A percentile compares a stretch with the other conserved stretches of the same genome.
Conservation (phyloP, 2,797 vertebrate genomes). For the Cirrhinus molitorella region DNA sequence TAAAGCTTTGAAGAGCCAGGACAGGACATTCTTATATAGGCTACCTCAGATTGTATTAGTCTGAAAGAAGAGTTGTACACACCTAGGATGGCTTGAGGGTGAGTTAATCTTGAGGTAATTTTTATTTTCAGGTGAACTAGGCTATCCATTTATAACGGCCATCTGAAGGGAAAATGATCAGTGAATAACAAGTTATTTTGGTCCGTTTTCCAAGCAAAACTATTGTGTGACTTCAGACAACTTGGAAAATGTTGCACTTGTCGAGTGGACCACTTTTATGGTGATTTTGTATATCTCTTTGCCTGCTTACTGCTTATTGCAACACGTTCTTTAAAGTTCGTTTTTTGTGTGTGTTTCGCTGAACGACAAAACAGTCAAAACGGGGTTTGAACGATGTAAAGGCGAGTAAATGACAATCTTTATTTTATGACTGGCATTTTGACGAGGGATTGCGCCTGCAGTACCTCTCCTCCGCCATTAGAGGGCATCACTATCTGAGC, state of each 20-base stretch:
- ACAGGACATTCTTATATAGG: no score
- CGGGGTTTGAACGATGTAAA: not conserved
- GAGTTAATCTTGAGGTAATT: no score
- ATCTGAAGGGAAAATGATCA: not conserved
- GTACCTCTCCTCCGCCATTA: not conserved
- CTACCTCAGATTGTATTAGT: no score
- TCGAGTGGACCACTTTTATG: not conserved
- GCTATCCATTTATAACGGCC: no score
- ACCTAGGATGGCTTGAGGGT: no score
- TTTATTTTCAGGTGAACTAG: no score
- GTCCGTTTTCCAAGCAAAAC: not conserved
- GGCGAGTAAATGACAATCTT: not conserved
- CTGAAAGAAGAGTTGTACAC: no score
- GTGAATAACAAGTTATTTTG: not conserved
- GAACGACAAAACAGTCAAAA: not conserved
- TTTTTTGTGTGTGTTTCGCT: not conserved
- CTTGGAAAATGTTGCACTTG: not conserved
- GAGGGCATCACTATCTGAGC: constrained; percentile 24
- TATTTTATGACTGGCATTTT: not conserved
- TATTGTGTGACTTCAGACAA: not conserved
- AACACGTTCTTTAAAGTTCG: not conserved
- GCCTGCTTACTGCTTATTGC: not conserved
- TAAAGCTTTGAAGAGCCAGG: no score
- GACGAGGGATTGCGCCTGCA: not conserved
- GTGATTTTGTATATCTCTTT: not conserved